Base-by-base conservation (phyloP, 2,113 vertebrate genomes). In the Tychaedon coryphoeus region DNA sequence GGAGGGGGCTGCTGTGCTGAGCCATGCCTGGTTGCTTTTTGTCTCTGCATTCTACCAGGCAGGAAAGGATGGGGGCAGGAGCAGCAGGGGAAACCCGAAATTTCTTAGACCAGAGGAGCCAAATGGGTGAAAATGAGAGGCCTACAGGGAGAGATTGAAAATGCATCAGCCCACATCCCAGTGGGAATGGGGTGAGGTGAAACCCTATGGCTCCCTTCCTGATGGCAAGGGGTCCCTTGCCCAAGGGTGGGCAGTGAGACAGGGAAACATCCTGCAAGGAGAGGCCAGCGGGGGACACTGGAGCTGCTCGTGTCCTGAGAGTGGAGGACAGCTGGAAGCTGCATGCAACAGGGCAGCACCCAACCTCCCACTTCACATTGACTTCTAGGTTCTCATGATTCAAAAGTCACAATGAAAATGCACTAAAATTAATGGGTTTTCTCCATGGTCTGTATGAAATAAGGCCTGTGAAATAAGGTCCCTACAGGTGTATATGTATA, bases 251-350 rank as follows among this genome's bases (percentile, higher is more conserved):
- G 22, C 19, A 43, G n/a, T 61, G 56, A 77, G 28, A 26, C 34
- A 19, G 33, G 22, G 34, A 60, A 42, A 24, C 9, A 33, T 79
- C 70, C 47, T 38, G 4, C 7, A 23, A 34, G 22, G 62, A 53
- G 56, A 36, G 53, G 60, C 38, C 10, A 23, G 62, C 53, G 19
- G 4, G 34, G 18, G 9, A 51, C 2, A 9, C 26, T n/a, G 12
- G 54, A 56, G 47, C 47, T 1, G 0, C 48, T 71, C 0, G 0
- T 83, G 38, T 33, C 33, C 14, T 34, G 23, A 34, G 34, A 31
- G 34, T 2, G 4, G 26, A 50, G 40, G 12, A 76, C 19, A 65
- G 19, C 61, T 20, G 26, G 23, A 31, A 88, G 45, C 42, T 88
- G 42, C 8, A 1, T 60, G n/a, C 54, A 66, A 31, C 22, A 62